Evolutionary conservation across 2,888 invertebrate species (phyloP).

Genomic region (Plagodis pulveraria): DNA sequence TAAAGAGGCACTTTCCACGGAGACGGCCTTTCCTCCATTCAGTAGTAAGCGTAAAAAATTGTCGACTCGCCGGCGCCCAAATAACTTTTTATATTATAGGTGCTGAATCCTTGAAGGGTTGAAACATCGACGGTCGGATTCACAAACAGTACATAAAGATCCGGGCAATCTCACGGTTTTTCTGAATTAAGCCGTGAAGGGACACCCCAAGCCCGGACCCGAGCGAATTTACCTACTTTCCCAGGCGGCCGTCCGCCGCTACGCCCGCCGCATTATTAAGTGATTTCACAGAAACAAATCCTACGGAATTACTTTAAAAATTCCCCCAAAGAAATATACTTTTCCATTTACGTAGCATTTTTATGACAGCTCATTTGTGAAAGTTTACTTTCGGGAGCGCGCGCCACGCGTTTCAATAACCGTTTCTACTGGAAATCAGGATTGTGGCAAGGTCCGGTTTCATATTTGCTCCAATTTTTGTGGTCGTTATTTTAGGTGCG

Average conservation of each 20-base stretch:
- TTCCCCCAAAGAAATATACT: conserved; percentile 46
- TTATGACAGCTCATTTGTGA: conserved; percentile 53
- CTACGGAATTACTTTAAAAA: conserved; percentile 59
- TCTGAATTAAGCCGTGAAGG: conserved; percentile 75
- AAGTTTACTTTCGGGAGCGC: conserved; percentile 45
- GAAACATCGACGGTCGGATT: conserved; percentile 72
- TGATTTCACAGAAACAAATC: conserved; percentile 71
- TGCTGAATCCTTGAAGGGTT: conserved; percentile 67
- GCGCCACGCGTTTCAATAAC: conserved; percentile 28
- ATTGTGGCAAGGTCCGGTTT: conserved; percentile 25
- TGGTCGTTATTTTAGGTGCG: conserved; percentile 30
- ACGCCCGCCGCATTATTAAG: conserved; percentile 67
- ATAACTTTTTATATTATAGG: conserved; percentile 73
- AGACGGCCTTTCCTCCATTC: conserved; percentile 51
- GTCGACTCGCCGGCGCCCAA: conserved; percentile 54
- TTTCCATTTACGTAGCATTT: conserved; percentile 44
- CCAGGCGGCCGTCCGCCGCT: conserved; percentile 35
- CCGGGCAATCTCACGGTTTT: conserved; percentile 73
- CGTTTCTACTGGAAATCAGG: conserved; percentile 27
- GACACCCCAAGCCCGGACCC: conserved; percentile 63
- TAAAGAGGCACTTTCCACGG: conserved; percentile 44
- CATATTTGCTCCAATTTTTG: conserved; percentile 33
- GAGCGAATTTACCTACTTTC: conserved; percentile 61
- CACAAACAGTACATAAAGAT: conserved; percentile 80
- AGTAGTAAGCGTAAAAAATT: conserved; percentile 57